A percentile compares a stretch with the other conserved stretches of the same genome.
Conservation (phyloP, 2,113 vertebrate species). For the Regulus satrapa region DNA sequence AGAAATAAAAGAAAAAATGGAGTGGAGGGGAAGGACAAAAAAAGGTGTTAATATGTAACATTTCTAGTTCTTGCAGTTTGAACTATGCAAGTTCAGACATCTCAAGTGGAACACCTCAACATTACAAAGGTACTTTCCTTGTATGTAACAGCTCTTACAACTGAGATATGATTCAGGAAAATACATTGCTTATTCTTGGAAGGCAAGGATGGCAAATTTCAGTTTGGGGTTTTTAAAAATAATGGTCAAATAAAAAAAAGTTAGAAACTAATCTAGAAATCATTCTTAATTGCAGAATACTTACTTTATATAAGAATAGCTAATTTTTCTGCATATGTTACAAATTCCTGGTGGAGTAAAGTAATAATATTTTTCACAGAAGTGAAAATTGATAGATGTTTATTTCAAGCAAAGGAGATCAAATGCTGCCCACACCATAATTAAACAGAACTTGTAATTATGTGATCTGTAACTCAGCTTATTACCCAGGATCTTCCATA, state of each 20-base stretch:
- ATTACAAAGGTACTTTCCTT: not conserved
- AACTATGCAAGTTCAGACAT: not conserved
- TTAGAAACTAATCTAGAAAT: not conserved
- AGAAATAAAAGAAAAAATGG: not conserved
- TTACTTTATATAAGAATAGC: not conserved
- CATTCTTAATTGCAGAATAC: not conserved
- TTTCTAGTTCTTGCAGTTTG: not conserved
- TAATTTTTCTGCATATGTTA: not conserved
- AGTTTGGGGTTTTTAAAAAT: not conserved
- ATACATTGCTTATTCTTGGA: not conserved
- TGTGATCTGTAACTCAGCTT: not conserved
- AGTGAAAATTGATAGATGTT: not conserved
- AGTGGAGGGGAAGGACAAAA: not conserved
- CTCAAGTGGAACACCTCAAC: not conserved
- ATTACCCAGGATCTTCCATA: not conserved
- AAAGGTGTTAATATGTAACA: not conserved
- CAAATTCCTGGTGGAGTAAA: not conserved
- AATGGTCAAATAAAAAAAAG: not conserved
- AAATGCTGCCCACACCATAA: not conserved
- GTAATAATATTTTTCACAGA: not conserved
- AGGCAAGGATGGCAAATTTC: not conserved
- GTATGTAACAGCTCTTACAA: not conserved
- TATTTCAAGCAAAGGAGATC: slow-evolving; percentile 8
- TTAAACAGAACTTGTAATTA: not conserved
- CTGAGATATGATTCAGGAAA: not conserved